A percentile compares a stretch with the other conserved stretches of the same genome.
These are phyloP conservation scores for Carassius gibelio DNA, from an alignment of 2,113 vertebrate species.

Conservation along the genomic window DNA sequence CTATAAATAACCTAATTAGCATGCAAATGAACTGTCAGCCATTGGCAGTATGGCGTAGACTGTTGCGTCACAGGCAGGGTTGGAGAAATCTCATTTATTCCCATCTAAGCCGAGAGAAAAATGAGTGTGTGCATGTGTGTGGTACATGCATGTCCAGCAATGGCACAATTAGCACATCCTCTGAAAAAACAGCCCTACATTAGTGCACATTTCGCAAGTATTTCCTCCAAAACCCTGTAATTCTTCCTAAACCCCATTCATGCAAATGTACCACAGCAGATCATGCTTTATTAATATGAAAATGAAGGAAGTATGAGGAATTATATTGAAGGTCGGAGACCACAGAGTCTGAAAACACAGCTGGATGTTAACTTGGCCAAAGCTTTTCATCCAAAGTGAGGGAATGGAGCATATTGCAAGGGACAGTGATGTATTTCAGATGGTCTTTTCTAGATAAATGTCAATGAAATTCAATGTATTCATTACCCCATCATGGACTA, in stretches of 20 bases:
- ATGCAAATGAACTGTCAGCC: constrained; percentile 20
- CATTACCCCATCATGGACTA: constrained; percentile 96
- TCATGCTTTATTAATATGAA: constrained; percentile 51
- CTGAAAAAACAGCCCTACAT: background rate
- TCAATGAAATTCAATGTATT: background rate
- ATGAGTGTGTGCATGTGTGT: background rate
- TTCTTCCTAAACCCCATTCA: constrained; percentile 14
- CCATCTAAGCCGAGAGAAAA: constrained; percentile 31
- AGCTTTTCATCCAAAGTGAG: constrained; percentile 23
- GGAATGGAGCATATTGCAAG: background rate
- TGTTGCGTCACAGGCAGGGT: constrained; percentile 32
- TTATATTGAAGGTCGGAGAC: constrained; percentile 40
- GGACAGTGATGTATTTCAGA: background rate
- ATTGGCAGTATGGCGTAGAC: constrained; percentile 22
- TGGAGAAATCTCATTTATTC: background rate
- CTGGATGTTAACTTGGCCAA: constrained; percentile 20
- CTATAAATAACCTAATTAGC: constrained; percentile 41
- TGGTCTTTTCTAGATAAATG: background rate
- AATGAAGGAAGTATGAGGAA: constrained; percentile 33
- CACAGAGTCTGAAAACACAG: constrained; percentile 21
- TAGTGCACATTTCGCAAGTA: background rate
- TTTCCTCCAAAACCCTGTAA: constrained; percentile 19
- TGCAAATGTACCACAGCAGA: background rate
- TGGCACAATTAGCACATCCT: background rate
- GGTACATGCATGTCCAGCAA: background rate